These are phyloP conservation scores for Halocynthia aurantium DNA, from an alignment of 23 tunicate genomes.

Conservation along the genomic window DNA sequence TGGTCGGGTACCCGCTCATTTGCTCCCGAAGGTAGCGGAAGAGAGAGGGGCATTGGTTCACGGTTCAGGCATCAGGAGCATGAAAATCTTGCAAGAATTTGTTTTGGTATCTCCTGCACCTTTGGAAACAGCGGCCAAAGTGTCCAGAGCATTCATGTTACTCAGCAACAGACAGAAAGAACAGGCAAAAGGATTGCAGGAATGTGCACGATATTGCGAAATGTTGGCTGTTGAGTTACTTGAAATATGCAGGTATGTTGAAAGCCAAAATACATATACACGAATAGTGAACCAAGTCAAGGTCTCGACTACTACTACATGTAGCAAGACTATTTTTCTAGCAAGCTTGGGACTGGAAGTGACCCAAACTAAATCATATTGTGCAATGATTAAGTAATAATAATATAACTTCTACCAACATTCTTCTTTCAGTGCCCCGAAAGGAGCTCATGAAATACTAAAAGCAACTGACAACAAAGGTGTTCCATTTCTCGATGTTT, in stretches of 20 bases:
- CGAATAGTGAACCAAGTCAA: no score
- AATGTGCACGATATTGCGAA: conserved; percentile 74
- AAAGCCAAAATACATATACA: no score
- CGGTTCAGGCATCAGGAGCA: conserved; percentile 1
- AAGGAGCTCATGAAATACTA: conserved; percentile 81
- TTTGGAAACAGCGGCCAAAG: conserved; percentile 60
- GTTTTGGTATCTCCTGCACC: conserved; percentile 76
- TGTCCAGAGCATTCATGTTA: conserved; percentile 61
- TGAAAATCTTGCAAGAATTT: conserved; percentile 83
- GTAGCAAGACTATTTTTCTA: no score
- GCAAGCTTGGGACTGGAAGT: no score
- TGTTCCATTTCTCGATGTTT: conserved; percentile 73
- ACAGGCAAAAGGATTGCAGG: conserved; percentile 57
- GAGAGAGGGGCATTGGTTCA: background rate
- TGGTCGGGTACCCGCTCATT: conserved; percentile 25
- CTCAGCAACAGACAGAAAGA: conserved; percentile 73
- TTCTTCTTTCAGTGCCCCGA: conserved; percentile 32
- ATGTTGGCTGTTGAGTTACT: conserved; percentile 67
- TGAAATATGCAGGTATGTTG: conserved; percentile 76
- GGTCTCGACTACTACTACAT: no score
- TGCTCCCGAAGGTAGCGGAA: conserved; percentile 11
- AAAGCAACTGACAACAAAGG: conserved; percentile 74
- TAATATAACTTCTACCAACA: background rate
- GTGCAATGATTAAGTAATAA: no score
- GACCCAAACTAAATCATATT: no score